Conservation (phyloP, 2,888 invertebrate genomes). For the Coenonympha arcania region DNA sequence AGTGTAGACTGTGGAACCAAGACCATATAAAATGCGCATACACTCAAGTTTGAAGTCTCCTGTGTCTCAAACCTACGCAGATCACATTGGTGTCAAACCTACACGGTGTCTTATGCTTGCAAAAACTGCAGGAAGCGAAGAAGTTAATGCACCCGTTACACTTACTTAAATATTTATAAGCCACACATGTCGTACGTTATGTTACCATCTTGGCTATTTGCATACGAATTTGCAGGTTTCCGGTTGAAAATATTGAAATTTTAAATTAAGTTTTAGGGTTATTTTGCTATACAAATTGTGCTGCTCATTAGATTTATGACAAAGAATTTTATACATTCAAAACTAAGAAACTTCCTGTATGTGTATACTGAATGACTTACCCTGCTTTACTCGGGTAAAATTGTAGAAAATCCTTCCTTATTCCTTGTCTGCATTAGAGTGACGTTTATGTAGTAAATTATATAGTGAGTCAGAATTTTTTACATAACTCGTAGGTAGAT, state of each 20-base stretch:
- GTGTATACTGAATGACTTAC: no score
- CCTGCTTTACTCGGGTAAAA: no score
- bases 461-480: no score
- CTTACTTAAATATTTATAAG: conserved; percentile 43
- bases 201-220: conserved; percentile 23
- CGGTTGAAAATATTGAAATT: conserved; percentile 27
- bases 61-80: conserved; percentile 32
- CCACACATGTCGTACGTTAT: conserved; percentile 32
- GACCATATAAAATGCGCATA: conserved; percentile 53
- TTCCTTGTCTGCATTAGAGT: no score
- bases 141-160: conserved; percentile 34
- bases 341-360: no score
- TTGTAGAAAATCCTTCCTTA: no score
- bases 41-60: no score
- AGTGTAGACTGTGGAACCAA: no score
- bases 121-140: conserved; percentile 26
- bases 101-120: conserved; percentile 18
- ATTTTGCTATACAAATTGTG: not conserved
- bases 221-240: conserved; percentile 25
- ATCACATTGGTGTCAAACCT: conserved; percentile 36
- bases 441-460: no score
- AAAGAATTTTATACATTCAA: not conserved
- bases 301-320: not conserved
- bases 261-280: conserved; percentile 6
- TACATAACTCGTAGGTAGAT: no score